A percentile compares a stretch with the other conserved stretches of the same genome.
These are phyloP conservation scores for Aythya baeri DNA, from an alignment of 2,113 vertebrate genomes.

Conservation along the genomic window DNA sequence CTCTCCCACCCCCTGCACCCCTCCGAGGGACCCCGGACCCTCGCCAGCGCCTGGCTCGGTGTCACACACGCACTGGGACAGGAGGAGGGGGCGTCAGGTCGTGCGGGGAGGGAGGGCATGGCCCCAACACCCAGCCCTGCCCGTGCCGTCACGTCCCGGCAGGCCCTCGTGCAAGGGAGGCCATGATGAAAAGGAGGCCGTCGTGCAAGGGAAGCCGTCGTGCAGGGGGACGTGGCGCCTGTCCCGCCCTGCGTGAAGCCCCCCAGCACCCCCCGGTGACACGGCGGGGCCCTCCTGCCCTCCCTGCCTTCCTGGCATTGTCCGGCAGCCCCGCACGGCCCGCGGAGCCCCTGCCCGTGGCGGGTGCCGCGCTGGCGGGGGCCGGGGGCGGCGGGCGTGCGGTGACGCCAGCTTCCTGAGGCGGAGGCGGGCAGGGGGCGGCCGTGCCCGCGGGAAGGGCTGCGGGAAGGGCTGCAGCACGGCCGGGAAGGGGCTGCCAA, in stretches of 20 bases:
- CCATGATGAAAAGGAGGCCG: neutral
- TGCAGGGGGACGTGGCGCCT: neutral
- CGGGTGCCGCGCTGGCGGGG: neutral
- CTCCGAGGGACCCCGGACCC: too few species aligned
- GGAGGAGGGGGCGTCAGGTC: too few species aligned
- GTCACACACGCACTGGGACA: too few species aligned
- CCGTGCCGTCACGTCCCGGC: too few species aligned
- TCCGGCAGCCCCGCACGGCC: neutral
- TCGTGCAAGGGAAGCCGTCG: neutral
- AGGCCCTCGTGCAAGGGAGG: accelerated
- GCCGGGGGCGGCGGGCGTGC: neutral
- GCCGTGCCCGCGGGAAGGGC: neutral
- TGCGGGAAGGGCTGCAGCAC: too few species aligned
- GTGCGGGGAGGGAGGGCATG: too few species aligned
- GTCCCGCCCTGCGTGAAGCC: neutral
- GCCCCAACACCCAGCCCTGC: too few species aligned
- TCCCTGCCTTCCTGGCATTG: accelerated
- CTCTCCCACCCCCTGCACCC: neutral
- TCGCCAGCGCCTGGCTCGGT: too few species aligned
- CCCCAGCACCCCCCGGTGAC: neutral
- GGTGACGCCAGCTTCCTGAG: neutral
- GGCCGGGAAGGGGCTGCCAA: neutral
- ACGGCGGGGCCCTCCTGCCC: neutral
- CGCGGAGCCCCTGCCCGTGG: neutral
- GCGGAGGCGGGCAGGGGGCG: neutral